Conservation (phyloP, 2,113 vertebrate species). For the Phaethon lepturus region DNA sequence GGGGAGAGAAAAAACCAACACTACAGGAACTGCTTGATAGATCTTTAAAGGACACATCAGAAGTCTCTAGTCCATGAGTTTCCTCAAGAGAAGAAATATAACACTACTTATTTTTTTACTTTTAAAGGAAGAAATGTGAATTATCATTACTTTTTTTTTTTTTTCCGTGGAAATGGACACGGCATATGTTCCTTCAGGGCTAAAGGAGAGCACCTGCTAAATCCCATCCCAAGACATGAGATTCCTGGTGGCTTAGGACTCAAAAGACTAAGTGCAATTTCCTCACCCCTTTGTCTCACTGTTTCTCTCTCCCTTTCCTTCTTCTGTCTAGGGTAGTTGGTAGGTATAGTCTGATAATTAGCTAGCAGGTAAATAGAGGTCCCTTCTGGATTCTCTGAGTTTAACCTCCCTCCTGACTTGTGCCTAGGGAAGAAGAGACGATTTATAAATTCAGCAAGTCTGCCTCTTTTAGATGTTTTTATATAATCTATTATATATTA, state of each 20-base stretch:
- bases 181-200: neutral
- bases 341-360: conserved; percentile 73
- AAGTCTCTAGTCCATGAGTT: neutral
- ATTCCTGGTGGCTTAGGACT: conserved; percentile 38
- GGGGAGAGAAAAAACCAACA: neutral
- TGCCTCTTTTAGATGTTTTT: conserved; percentile 56
- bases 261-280: conserved; percentile 62
- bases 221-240: conserved; percentile 17
- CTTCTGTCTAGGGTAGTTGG: conserved; percentile 57
- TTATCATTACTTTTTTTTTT: neutral
- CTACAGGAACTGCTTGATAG: neutral
- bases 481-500: conserved; percentile 61
- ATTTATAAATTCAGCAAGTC: conserved; percentile 36
- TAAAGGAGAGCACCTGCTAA: neutral
- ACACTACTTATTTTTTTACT: conserved; percentile 69
- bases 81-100: conserved; percentile 28
- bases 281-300: neutral
- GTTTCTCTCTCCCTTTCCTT: neutral
- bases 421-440: neutral
- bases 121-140: conserved; percentile 53
- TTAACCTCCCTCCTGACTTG: conserved; percentile 49
- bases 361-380: conserved; percentile 66
- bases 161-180: neutral
- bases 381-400: conserved; percentile 64
- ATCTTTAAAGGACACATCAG: neutral